These are phyloP conservation scores for Drosophila mercatorum DNA, from an alignment of 2,888 invertebrate genomes.

Conservation along the genomic window DNA sequence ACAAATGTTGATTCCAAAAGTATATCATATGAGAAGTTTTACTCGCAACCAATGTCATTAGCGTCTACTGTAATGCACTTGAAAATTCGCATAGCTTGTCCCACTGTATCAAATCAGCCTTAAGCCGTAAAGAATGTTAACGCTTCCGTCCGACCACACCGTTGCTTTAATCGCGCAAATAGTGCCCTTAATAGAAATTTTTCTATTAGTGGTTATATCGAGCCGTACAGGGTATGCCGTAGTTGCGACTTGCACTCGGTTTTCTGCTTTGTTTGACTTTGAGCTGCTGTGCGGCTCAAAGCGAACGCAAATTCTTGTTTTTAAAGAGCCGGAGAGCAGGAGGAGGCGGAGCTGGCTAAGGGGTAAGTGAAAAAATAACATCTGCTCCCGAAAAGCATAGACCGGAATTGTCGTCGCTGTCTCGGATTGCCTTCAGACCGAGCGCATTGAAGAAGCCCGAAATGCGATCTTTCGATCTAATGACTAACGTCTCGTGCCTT, in stretches of 20 bases:
- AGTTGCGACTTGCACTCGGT: constrained; percentile 3
- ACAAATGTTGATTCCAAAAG: too few species aligned
- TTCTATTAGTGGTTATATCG: background rate
- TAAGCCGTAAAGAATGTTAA: background rate
- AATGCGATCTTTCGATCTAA: background rate
- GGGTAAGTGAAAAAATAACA: constrained; percentile 62
- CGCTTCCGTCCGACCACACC: background rate
- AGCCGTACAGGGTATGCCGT: background rate
- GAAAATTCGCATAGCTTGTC: background rate
- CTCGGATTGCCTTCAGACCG: background rate
- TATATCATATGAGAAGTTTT: background rate
- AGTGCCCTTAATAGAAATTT: too few species aligned
- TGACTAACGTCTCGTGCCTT: background rate
- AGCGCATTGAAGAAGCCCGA: background rate
- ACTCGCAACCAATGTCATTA: background rate
- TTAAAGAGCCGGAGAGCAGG: background rate
- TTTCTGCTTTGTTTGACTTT: constrained; percentile 32
- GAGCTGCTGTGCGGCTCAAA: constrained; percentile 45
- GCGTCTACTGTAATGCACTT: background rate
- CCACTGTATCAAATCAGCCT: background rate
- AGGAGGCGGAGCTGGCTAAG: constrained; percentile 9
- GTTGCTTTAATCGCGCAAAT: background rate
- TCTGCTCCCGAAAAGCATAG: constrained; percentile 71
- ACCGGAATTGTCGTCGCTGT: constrained; percentile 56
- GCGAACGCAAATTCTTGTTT: constrained; percentile 40